Evolutionary conservation across 2,888 invertebrate genomes (phyloP).

Genomic region (Myathropa florea): DNA sequence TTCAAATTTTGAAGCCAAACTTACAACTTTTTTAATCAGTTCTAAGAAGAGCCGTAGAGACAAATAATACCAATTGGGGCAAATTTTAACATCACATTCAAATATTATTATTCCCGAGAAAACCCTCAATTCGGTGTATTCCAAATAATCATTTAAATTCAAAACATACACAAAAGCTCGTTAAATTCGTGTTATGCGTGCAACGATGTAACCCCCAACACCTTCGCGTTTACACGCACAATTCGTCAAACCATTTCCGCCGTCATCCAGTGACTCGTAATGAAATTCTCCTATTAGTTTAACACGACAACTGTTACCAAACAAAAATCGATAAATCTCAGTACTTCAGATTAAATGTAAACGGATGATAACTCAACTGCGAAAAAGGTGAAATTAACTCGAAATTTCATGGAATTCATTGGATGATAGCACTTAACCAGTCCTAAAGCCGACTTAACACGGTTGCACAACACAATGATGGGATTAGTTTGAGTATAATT

Average conservation of each 20-base stretch:
- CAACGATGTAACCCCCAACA: neutral
- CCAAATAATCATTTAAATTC: neutral
- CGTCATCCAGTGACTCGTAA: too few relatives aligned
- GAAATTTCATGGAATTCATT: neutral
- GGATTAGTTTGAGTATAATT: conserved; percentile 1
- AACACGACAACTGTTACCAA: neutral
- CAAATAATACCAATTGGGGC: too few relatives aligned
- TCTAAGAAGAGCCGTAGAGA: too few relatives aligned
- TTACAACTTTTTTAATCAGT: too few relatives aligned
- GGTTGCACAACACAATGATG: neutral
- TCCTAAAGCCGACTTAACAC: neutral
- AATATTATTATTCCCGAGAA: neutral
- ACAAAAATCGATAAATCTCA: conserved; percentile 11
- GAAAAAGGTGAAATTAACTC: conserved; percentile 2
- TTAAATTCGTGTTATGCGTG: neutral
- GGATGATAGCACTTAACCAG: neutral
- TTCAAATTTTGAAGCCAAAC: too few relatives aligned
- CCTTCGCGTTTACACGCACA: neutral
- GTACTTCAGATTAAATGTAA: neutral
- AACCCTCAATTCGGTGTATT: too few relatives aligned
- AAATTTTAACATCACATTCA: too few relatives aligned
- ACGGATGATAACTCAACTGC: neutral
- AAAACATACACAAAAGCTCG: neutral
- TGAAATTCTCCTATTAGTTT: neutral
- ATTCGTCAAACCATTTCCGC: neutral